Evolutionary conservation across 2,113 vertebrate genomes (phyloP).

Genomic region (Hirundichthys speculiger): DNA sequence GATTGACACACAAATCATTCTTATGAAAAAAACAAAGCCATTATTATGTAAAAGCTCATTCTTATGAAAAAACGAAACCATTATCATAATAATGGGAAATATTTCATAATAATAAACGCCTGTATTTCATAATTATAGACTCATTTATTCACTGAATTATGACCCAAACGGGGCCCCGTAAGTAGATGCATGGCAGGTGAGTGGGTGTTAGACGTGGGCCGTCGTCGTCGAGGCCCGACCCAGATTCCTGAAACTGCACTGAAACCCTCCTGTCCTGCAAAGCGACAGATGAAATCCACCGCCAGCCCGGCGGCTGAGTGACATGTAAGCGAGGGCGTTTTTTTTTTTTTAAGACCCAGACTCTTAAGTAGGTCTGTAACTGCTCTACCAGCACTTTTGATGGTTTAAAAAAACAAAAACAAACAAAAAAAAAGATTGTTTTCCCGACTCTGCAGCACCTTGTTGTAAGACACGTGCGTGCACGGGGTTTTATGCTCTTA

Average conservation of each 20-base stretch:
- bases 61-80: no score
- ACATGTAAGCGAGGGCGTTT: constrained; percentile 1
- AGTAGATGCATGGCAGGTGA: constrained; percentile 16
- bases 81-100: no score
- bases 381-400: constrained; percentile 72
- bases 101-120: no score
- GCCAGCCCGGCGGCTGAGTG: constrained; percentile 28
- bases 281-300: constrained; percentile 8
- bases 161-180: no score
- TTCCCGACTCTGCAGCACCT: constrained; percentile 38
- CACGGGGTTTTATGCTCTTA: constrained; percentile 59
- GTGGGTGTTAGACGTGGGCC: accelerated
- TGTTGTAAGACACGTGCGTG: constrained; percentile 57
- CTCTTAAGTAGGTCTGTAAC: constrained; percentile 33
- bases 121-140: no score
- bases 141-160: no score
- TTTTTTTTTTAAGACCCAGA: constrained; percentile 34
- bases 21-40: no score
- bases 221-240: background rate
- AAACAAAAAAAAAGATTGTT: constrained; percentile 26
- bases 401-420: constrained; percentile 26
- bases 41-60: no score
- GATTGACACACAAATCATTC: no score
- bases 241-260: constrained; percentile 4
- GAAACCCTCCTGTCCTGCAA: constrained; percentile 11